Percentiles rank a stretch among this genome's conserved stretches.
Evolutionary conservation across 2,888 invertebrate species (phyloP).

Genomic region (Erebia ligea): DNA sequence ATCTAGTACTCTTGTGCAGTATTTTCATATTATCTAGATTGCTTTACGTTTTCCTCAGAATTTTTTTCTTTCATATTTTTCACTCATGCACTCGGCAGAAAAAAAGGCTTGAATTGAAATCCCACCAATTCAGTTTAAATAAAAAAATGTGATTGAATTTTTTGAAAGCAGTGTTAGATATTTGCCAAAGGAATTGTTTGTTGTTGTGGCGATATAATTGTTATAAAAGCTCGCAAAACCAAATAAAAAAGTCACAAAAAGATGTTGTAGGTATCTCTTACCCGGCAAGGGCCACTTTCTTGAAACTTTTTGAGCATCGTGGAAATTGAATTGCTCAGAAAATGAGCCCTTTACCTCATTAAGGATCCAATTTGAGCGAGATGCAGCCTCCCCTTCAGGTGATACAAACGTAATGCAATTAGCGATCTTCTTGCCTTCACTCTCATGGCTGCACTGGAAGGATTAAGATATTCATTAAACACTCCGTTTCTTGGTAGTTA

Average conservation of each 20-base stretch:
- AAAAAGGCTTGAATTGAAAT: not conserved
- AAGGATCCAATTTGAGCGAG: slow-evolving; percentile 73
- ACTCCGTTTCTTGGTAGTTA: too few relatives aligned
- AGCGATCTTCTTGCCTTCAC: slow-evolving; percentile 52
- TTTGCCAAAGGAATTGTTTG: not conserved
- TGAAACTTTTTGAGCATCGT: slow-evolving; percentile 27
- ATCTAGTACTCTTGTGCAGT: too few relatives aligned
- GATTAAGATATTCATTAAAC: slow-evolving; percentile 16
- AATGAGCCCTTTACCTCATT: slow-evolving; percentile 75
- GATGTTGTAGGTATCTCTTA: slow-evolving; percentile 43
- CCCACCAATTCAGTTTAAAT: not conserved
- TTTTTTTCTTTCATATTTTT: too few relatives aligned
- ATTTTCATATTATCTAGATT: not conserved
- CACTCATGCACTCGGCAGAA: too few relatives aligned
- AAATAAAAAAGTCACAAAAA: not conserved
- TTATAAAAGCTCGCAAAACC: not conserved
- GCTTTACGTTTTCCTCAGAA: too few relatives aligned
- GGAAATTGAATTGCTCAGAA: slow-evolving; percentile 61
- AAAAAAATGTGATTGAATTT: not conserved
- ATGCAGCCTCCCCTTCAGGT: slow-evolving; percentile 69
- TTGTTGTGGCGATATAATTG: not conserved
- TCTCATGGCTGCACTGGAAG: slow-evolving; percentile 20
- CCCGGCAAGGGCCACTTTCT: slow-evolving; percentile 39
- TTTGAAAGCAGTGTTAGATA: not conserved
- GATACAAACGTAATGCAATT: slow-evolving; percentile 78